Percentiles rank a stretch among this genome's conserved stretches.
Conservation (phyloP, 2,113 vertebrate species). For the Melanocharis versteri region DNA sequence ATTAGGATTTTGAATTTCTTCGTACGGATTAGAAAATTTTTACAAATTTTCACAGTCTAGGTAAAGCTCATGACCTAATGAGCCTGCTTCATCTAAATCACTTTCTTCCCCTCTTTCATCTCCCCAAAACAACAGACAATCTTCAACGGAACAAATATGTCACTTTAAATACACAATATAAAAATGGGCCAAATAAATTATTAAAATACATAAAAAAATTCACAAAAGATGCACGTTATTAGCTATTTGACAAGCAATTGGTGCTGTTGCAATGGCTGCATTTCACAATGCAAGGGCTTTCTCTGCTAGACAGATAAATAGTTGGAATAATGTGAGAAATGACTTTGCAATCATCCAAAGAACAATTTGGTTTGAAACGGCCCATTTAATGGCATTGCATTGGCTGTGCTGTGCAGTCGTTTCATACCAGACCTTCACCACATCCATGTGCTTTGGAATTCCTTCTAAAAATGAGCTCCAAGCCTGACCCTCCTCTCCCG, state of each 20-base stretch:
- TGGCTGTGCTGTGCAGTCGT: not conserved
- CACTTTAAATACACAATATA: slow-evolving; percentile 61
- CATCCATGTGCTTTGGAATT: slow-evolving; percentile 48
- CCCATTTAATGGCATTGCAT: slow-evolving; percentile 25
- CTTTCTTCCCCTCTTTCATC: slow-evolving; percentile 43
- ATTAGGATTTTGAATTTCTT: not conserved
- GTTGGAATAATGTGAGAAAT: slow-evolving; percentile 33
- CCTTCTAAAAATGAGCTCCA: slow-evolving; percentile 30
- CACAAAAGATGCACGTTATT: not conserved
- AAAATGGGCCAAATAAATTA: slow-evolving; percentile 75
- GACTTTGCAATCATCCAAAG: slow-evolving; percentile 23
- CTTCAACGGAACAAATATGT: slow-evolving; percentile 71
- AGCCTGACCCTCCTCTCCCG: slow-evolving; percentile 22
- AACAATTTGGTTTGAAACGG: not conserved
- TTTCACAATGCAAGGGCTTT: slow-evolving; percentile 3
- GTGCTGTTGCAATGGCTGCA: slow-evolving; percentile 5
- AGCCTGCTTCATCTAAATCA: slow-evolving; percentile 43
- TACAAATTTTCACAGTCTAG: not conserved
- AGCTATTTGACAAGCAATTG: slow-evolving; percentile 18
- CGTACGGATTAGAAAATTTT: slow-evolving; percentile 21
- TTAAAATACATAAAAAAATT: slow-evolving; percentile 66
- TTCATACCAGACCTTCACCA: slow-evolving; percentile 40
- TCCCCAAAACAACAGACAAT: slow-evolving; percentile 54
- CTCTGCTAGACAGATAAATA: slow-evolving; percentile 9
- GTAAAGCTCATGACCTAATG: slow-evolving; percentile 22